Evolutionary conservation across 2,797 vertebrate species (phyloP), one percentile per base, ranked within the genome.

Genomic region (Scolopax rusticola): DNA sequence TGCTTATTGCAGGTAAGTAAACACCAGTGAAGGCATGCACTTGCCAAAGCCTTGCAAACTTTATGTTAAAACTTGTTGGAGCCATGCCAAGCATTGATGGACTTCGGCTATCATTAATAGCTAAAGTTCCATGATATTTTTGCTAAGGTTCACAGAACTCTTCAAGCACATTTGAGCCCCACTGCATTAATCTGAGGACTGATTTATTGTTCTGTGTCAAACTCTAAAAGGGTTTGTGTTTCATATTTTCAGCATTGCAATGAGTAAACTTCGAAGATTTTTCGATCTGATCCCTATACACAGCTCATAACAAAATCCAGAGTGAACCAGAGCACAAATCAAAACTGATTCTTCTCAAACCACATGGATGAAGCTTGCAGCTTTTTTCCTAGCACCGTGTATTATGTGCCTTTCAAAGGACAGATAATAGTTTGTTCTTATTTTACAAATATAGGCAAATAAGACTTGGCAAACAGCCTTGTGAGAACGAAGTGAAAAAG

Each of bases 101-200:
- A 69, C 74, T 94, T 94, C 24, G 59, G 61, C 61, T 88, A 70
- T 54, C 80, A 38, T 56, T 67, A 79, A 84, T 84, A 76, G 51
- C 47, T 91, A 53, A 63, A 84, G 88, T 95, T 93, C 71, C 67
- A 17, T 93, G 65, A 92, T 95, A 76, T 81, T 94, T 96, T 90
- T 96, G 21, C 70, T 71, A 40, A 84, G 48, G 40, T 79, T 89
- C 50, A 53, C 18, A 54, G n/a, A 94, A 57, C 20, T 68, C 45
- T 71, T 86, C 25, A 36, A 80, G n/a, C 15, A 80, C 48, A 80
- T 81, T 76, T 68, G 23, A 93, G 16, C 25, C 48, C 59, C 7
- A 2, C 7, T 82, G 33, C 2, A 6, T 40, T 53, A 79, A 77
- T 53, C 47, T 50, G 36, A 89, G 77, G 53, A 64, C 32, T 50